A percentile compares a stretch with the other conserved stretches of the same genome.
phyloP scores from a whole-genome alignment of 2,797 vertebrate species.

The Scomberomorus guttatus region DNA sequence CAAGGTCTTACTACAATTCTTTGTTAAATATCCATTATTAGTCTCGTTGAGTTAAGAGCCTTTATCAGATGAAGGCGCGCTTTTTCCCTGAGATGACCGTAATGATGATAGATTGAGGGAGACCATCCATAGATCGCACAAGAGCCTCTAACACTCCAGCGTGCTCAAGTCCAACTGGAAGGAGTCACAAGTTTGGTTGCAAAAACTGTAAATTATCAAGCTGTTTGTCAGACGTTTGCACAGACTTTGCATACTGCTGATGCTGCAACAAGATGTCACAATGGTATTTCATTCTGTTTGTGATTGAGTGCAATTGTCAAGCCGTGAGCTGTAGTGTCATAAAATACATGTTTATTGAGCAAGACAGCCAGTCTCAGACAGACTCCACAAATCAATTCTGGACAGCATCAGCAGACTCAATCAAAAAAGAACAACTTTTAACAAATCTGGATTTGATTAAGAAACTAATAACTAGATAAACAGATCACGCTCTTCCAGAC shows the following conservation, averaged over 20 bases:
- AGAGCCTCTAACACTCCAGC: slow-evolving; percentile 15
- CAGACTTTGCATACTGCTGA: slow-evolving; percentile 69
- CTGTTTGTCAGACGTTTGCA: slow-evolving; percentile 44
- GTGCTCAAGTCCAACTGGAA: too few relatives aligned
- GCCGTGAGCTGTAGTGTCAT: slow-evolving; percentile 51
- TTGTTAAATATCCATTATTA: slow-evolving; percentile 7
- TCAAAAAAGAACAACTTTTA: slow-evolving; percentile 21
- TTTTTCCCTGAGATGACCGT: slow-evolving; percentile 11
- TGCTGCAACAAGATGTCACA: slow-evolving; percentile 59
- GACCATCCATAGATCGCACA: slow-evolving; percentile 15
- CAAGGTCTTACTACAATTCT: slow-evolving; percentile 8
- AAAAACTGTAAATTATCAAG: slow-evolving; percentile 52
- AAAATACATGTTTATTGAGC: slow-evolving; percentile 62
- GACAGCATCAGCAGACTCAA: slow-evolving; percentile 23
- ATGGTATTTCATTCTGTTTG: slow-evolving; percentile 49
- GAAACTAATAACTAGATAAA: not conserved
- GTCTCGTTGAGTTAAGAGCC: slow-evolving; percentile 13
- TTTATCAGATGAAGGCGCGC: slow-evolving; percentile 27
- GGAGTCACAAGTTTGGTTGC: slow-evolving; percentile 22
- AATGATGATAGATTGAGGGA: slow-evolving; percentile 44
- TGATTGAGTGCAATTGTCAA: slow-evolving; percentile 65
- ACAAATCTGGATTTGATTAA: slow-evolving; percentile 14
- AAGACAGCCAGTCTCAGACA: slow-evolving; percentile 49
- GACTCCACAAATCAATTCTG: slow-evolving; percentile 16
- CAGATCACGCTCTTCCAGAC: not conserved